These are phyloP conservation scores for Scomberomorus guttatus DNA, from an alignment of 2,797 vertebrate genomes.

Conservation along the genomic window DNA sequence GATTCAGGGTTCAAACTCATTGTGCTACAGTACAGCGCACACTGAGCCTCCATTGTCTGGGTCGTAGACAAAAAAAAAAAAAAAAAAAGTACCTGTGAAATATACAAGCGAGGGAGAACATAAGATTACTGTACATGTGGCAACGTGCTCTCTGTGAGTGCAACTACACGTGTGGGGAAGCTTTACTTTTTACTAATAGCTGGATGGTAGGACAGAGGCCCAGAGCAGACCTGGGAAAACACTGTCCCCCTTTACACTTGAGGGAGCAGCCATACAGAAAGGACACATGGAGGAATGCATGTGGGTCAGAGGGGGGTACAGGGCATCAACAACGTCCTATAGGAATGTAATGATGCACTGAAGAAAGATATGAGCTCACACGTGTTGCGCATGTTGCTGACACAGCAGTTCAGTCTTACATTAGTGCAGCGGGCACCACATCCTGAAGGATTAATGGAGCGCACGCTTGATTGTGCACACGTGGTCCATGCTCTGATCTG, in stretches of 20 bases:
- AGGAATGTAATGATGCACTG: slow-evolving; percentile 38
- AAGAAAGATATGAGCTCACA: slow-evolving; percentile 43
- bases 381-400: not conserved
- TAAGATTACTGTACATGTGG: slow-evolving; percentile 34
- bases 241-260: slow-evolving; percentile 73
- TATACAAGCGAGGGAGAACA: slow-evolving; percentile 12
- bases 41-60: slow-evolving; percentile 50
- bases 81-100: slow-evolving; percentile 20
- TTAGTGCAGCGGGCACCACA: slow-evolving; percentile 17
- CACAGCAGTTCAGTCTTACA: slow-evolving; percentile 1
- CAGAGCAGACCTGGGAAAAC: slow-evolving; percentile 60
- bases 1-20: slow-evolving; percentile 40
- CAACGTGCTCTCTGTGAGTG: slow-evolving; percentile 13
- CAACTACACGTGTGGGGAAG: slow-evolving; percentile 43
- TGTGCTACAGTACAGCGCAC: not conserved
- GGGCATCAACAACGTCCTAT: slow-evolving; percentile 24
- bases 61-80: slow-evolving; percentile 11
- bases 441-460: slow-evolving; percentile 30
- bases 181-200: slow-evolving; percentile 52
- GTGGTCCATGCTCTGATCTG: slow-evolving; percentile 4
- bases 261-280: slow-evolving; percentile 73
- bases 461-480: slow-evolving; percentile 10
- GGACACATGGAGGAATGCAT: slow-evolving; percentile 64
- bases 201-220: slow-evolving; percentile 40
- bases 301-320: slow-evolving; percentile 39